Base-by-base conservation (phyloP, 2,888 invertebrate genomes). In the Agrilus biguttatus region DNA sequence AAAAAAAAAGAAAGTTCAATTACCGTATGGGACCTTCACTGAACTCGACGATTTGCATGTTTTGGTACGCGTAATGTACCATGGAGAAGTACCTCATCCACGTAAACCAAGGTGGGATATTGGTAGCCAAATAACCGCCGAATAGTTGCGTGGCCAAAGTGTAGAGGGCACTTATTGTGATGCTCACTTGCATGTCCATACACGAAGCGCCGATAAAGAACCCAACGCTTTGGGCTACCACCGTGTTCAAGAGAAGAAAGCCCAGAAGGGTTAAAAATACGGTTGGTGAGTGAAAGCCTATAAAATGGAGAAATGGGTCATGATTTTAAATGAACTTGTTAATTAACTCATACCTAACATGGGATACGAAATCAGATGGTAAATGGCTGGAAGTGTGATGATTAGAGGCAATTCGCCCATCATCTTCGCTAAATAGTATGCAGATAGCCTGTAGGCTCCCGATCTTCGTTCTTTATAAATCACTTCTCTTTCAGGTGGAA, bases 401-500 rank as follows among this genome's bases (percentile, higher is more conserved):
- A 80, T 80, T 51, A 85, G 62, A 8, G 85, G 85, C 55, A 84
- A 61, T 63, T 87, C 86, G 45, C 84, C 83, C 47, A 81, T 75
- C 80, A 83, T 83, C 67, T 86, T 85, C 46, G 86, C 83, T 59
- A 84, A 62, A 65, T 84, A 86, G 60, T 85, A 87, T 33, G 86
- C 83, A 8, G 83, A 83, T 41, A 86, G 67, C 42, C 85, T 71
- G 59, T 86, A 87, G 33, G 83, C 79, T 39, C 86, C 86, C 12
- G 83, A 80, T 50, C 78, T 72, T 45, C 86, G 70, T 62, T 87
- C 86, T 61, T 85, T 86, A 61, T 80, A 80, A 49, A 86, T 80
- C 34, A 87, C 83, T 66, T 81, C 80, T 51, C 81, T 72, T 63
- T 86, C 85, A 39, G 80, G 74, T 43, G 85, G 84, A 73, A 85